Base-by-base conservation (phyloP, 2,888 invertebrate genomes). In the Syritta pipiens region DNA sequence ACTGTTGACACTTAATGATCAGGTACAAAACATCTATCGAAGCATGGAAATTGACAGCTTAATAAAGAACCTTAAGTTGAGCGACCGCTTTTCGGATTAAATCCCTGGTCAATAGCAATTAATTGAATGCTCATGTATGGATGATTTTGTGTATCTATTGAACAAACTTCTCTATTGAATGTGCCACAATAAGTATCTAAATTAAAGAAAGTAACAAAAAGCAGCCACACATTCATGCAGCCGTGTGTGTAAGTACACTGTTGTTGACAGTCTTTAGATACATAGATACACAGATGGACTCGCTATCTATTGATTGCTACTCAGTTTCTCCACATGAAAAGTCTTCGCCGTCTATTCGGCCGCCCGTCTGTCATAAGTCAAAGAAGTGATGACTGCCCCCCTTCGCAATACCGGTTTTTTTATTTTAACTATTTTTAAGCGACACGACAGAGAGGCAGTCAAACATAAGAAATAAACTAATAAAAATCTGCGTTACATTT, bases 41-140 rank as follows among this genome's bases (percentile, higher is more conserved):
- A 24, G 35, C 32, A 51, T 60, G 60, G 17, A 42, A 42, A 44
- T 60, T 44, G 32, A 26, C 35, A 46, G 51, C 42, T 48, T 30
- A 62, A 62, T 62, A 48, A 57, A 63, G 30, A 55, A 62, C 28
- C n/a, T 49, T 30, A 72, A 63, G 63, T 63, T 72, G 71, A 57
- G 40, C 63, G 63, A 55, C 72, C 55, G 72, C 55, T 55, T 72
- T 37, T 40, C 24, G 32, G 42, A 72, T 63, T 63, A 55, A 72
- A 72, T 49, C 49, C 19, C n/a, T 12, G 12, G 30, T 72, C 72
- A 72, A 72, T 72, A 42, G 63, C 48, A 55, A 63, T 72, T 72
- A 63, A 72, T 72, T 72, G 63, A 40, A 63, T 42, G 59, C n/a
- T 19, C 17, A 9, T 14, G 20, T 30, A 10, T 20, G 19, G 22